Evolutionary conservation across 2,888 invertebrate genomes (phyloP).

Genomic region (Meganola albula): DNA sequence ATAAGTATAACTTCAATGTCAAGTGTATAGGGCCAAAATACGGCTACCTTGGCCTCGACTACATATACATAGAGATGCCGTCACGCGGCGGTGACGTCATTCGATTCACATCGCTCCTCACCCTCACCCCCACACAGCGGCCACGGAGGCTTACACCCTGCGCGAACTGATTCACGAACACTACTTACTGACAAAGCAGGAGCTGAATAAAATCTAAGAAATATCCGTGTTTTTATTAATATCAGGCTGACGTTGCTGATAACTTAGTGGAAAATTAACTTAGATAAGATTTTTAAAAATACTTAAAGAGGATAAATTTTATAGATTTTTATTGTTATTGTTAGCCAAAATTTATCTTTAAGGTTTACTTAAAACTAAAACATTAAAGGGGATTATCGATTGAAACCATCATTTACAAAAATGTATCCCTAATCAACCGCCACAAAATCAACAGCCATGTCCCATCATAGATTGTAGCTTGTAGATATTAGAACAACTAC

Average conservation of each 20-base stretch:
- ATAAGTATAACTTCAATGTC: constrained; percentile 48
- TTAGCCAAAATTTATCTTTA: too few species aligned
- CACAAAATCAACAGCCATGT: too few species aligned
- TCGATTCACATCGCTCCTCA: constrained; percentile 34
- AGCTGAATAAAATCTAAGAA: constrained; percentile 10
- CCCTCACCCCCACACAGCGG: constrained; percentile 41
- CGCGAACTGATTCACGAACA: background rate
- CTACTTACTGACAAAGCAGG: too few species aligned
- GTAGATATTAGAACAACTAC: too few species aligned
- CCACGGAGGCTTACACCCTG: constrained; percentile 21
- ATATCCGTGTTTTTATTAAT: too few species aligned
- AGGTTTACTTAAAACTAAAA: too few species aligned
- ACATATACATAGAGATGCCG: constrained; percentile 45
- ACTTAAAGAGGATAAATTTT: background rate
- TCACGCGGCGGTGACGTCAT: constrained; percentile 61
- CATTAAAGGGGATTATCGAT: too few species aligned
- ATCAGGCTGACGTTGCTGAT: constrained; percentile 5
- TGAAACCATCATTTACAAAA: too few species aligned
- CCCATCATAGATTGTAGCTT: too few species aligned
- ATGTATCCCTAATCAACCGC: too few species aligned
- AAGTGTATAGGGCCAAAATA: constrained; percentile 49
- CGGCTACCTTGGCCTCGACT: constrained; percentile 51
- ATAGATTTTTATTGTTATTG: too few species aligned
- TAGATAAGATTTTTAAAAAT: background rate
- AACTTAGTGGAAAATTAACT: constrained; percentile 11